These are phyloP conservation scores for Cottus gobio DNA, from an alignment of 2,113 vertebrate genomes.

Conservation along the genomic window DNA sequence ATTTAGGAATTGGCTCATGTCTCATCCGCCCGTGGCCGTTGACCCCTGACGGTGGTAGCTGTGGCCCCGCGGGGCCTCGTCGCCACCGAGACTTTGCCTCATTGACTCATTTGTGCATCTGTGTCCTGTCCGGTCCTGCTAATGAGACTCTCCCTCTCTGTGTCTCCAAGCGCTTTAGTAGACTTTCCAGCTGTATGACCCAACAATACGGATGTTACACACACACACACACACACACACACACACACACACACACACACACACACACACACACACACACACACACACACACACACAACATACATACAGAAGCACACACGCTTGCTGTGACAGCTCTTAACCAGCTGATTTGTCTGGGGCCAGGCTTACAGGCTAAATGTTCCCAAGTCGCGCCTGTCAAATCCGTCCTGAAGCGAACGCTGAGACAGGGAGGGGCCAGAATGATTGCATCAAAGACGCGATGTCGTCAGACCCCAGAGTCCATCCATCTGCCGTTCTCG, in stretches of 20 bases:
- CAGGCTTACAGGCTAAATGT: slow-evolving; percentile 57
- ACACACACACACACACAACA: not conserved
- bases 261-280: slow-evolving; percentile 17
- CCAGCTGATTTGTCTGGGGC: slow-evolving; percentile 77
- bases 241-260: slow-evolving; percentile 18
- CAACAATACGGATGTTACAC: slow-evolving; percentile 23
- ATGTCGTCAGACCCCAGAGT: slow-evolving; percentile 51
- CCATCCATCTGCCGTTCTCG: slow-evolving; percentile 55
- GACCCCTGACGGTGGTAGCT: slow-evolving; percentile 21
- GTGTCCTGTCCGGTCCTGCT: slow-evolving; percentile 16
- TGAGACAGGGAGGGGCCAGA: slow-evolving; percentile 16
- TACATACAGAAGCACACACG: not conserved
- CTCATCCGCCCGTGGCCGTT: slow-evolving; percentile 26
- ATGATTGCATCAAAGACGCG: slow-evolving; percentile 65
- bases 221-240: slow-evolving; percentile 24
- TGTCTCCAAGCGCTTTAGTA: slow-evolving; percentile 45
- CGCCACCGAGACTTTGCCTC: not conserved
- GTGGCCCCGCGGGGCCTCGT: slow-evolving; percentile 3
- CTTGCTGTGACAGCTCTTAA: slow-evolving; percentile 67
- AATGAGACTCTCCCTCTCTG: slow-evolving; percentile 37
- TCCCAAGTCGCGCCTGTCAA: slow-evolving; percentile 60
- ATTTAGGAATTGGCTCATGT: slow-evolving; percentile 18
- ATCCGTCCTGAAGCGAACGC: slow-evolving; percentile 35
- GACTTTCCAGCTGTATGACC: slow-evolving; percentile 54
- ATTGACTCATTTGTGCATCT: slow-evolving; percentile 47